Conservation (phyloP, 2,113 vertebrate genomes). For the Podarcis muralis region DNA sequence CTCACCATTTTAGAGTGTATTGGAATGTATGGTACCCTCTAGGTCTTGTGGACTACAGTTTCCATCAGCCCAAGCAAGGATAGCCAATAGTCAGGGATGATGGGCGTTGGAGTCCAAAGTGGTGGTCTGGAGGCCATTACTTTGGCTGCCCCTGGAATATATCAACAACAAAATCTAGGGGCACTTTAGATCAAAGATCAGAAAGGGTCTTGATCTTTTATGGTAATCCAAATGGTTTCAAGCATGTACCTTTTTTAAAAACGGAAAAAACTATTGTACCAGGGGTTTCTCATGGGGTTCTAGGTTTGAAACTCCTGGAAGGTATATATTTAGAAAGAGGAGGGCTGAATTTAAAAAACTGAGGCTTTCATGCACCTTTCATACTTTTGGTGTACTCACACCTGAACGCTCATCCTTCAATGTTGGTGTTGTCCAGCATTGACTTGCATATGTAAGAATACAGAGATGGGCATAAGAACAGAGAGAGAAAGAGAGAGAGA, state of each 20-base stretch:
- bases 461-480: neutral
- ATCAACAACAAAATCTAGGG: neutral
- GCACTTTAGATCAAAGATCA: neutral
- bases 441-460: neutral
- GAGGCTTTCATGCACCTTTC: conserved; percentile 34
- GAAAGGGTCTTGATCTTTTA: too few species aligned
- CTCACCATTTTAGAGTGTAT: neutral
- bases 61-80: too few species aligned
- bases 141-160: neutral
- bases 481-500: too few species aligned
- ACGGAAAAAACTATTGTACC: neutral
- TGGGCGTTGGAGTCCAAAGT: too few species aligned
- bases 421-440: neutral
- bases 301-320: conserved; percentile 46
- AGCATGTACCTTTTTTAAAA: neutral
- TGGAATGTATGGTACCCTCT: neutral
- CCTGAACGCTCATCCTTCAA: neutral
- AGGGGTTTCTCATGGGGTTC: conserved; percentile 6
- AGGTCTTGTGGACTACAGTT: too few species aligned
- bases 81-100: too few species aligned
- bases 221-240: neutral
- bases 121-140: too few species aligned
- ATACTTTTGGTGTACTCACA: neutral
- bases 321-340: conserved; percentile 34
- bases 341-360: conserved; percentile 39